These are phyloP conservation scores for Rhizoglyphus robini DNA, from an alignment of 1,140 invertebrate species.

Conservation along the genomic window DNA sequence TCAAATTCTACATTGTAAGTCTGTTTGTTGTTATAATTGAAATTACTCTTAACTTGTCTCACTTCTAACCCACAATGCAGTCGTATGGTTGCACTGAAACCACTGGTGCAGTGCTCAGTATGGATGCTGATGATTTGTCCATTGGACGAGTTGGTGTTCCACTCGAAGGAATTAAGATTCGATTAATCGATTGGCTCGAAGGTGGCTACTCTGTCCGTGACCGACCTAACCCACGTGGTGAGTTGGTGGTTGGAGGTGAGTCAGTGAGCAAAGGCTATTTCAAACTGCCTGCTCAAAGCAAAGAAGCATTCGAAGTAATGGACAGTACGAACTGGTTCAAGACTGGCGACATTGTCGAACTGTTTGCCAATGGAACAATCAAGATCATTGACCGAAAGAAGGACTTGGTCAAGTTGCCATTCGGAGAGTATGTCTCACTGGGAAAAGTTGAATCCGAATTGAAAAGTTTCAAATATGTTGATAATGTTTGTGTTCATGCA, in stretches of 20 bases:
- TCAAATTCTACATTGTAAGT: conserved; percentile 8
- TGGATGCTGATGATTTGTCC: conserved; percentile 46
- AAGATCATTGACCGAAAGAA: conserved; percentile 92
- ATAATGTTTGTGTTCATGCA: conserved; percentile 89
- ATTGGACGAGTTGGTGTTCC: conserved; percentile 78
- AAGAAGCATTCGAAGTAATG: conserved; percentile 60
- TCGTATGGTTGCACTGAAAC: conserved; percentile 26
- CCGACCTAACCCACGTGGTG: conserved; percentile 73
- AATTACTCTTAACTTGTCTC: too few species aligned
- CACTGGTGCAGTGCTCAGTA: conserved; percentile 24
- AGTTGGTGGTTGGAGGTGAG: conserved; percentile 78
- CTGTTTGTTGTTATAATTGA: too few species aligned
- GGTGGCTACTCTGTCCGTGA: conserved; percentile 57
- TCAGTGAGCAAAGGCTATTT: conserved; percentile 87
- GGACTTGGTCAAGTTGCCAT: conserved; percentile 91
- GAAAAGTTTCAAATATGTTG: conserved; percentile 83
- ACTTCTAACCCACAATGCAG: too few species aligned
- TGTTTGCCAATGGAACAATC: conserved; percentile 76
- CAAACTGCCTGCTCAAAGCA: conserved; percentile 71
- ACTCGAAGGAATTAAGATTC: conserved; percentile 66
- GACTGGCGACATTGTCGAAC: conserved; percentile 88
- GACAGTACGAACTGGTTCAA: conserved; percentile 75
- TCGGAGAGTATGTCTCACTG: conserved; percentile 71
- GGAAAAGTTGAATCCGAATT: conserved; percentile 54
- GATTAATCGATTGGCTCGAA: conserved; percentile 85